Conservation (phyloP, 2,888 invertebrate species). For the Entomobrya proxima region DNA sequence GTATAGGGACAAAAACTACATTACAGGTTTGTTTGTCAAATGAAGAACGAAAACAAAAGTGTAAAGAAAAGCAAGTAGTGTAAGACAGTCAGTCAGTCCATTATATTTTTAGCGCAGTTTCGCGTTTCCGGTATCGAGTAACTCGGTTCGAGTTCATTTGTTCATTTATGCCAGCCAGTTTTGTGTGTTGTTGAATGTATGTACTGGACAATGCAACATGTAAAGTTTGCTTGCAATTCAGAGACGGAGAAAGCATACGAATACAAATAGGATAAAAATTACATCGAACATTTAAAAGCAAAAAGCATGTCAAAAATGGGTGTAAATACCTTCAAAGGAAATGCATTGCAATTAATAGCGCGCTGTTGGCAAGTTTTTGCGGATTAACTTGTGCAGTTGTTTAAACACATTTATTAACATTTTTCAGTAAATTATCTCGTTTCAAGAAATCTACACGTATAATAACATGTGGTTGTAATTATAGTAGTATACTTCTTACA, state of each 20-base stretch:
- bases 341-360: not conserved
- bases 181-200: not conserved
- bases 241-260: not conserved
- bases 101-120: not conserved
- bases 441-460: not conserved
- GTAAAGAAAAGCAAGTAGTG: not conserved
- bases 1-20: too few species aligned
- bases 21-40: too few species aligned
- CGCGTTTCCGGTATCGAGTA: constrained; percentile 21
- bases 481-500: not conserved
- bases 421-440: not conserved
- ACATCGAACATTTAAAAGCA: not conserved
- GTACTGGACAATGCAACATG: not conserved
- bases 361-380: not conserved
- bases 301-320: not conserved
- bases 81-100: constrained; percentile 7
- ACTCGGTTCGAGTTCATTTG: too few species aligned
- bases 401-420: not conserved
- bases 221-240: not conserved
- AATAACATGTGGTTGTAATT: not conserved
- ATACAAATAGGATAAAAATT: not conserved
- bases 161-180: not conserved
- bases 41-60: not conserved
- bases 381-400: not conserved
- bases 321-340: not conserved